These are phyloP conservation scores for Onthophagus sagittarius DNA, from an alignment of 2,888 invertebrate genomes.

Conservation along the genomic window DNA sequence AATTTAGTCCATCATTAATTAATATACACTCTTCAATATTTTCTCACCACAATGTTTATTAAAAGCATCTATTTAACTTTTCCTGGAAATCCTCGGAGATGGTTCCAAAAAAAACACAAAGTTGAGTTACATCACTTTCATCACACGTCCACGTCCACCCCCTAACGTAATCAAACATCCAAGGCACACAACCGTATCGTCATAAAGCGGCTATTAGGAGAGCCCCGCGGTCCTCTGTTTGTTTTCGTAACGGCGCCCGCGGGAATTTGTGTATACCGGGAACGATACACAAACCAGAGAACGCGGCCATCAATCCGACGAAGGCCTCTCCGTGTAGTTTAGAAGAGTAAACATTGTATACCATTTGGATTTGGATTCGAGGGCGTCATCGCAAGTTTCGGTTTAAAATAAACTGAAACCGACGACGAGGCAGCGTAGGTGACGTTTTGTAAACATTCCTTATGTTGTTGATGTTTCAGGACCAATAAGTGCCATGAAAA, in stretches of 20 bases:
- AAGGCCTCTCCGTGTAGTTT: not conserved
- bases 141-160: not conserved
- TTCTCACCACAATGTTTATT: not conserved
- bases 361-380: not conserved
- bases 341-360: not conserved
- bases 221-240: not conserved
- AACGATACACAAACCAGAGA: not conserved
- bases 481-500: not conserved
- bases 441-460: not conserved
- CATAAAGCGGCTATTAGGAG: not conserved
- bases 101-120: not conserved
- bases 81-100: not conserved
- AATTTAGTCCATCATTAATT: too few species aligned
- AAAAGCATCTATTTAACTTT: not conserved
- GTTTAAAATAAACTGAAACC: not conserved
- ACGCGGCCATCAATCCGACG: not conserved
- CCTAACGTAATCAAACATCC: not conserved
- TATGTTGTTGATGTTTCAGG: not conserved
- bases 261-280: not conserved
- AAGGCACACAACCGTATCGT: not conserved
- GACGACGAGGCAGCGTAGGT: not conserved
- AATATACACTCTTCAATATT: not conserved
- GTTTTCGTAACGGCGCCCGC: not conserved
- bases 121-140: not conserved
- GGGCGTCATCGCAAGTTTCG: not conserved